These are phyloP conservation scores for Saccopteryx bilineata DNA, from an alignment of 2,113 vertebrate genomes.

Conservation along the genomic window DNA sequence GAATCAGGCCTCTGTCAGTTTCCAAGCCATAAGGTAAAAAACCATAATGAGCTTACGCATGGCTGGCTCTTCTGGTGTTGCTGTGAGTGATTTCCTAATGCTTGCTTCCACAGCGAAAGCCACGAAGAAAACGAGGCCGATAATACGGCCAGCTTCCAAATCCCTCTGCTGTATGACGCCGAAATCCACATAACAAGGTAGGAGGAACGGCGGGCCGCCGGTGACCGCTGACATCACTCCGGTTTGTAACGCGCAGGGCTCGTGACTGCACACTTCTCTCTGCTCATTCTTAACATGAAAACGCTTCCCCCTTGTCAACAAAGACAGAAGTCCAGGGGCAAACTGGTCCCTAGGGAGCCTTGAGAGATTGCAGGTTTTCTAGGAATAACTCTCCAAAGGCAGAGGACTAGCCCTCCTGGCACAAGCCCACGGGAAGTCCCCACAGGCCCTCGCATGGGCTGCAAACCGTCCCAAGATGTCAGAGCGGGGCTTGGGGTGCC, in stretches of 20 bases:
- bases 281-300: background rate
- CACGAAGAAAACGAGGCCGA: conserved; percentile 89
- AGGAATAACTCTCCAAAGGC: background rate
- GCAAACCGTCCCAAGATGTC: background rate
- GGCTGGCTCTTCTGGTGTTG: background rate
- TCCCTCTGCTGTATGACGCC: conserved; percentile 91
- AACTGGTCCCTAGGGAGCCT: background rate
- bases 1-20: conserved; percentile 87
- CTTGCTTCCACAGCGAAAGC: conserved; percentile 90
- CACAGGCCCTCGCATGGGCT: background rate
- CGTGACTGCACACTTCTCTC: accelerated
- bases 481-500: background rate
- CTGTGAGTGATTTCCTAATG: conserved; percentile 13
- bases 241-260: background rate
- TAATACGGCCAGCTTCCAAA: conserved; percentile 88
- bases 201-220: background rate
- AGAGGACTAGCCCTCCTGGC: background rate
- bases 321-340: background rate
- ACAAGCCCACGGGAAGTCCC: background rate
- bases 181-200: conserved; percentile 94
- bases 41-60: background rate
- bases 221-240: accelerated
- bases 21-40: conserved; percentile 91
- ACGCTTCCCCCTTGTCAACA: background rate
- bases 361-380: background rate